Base-by-base conservation (phyloP, 2,888 invertebrate species). In the Euzophera pinguis region DNA sequence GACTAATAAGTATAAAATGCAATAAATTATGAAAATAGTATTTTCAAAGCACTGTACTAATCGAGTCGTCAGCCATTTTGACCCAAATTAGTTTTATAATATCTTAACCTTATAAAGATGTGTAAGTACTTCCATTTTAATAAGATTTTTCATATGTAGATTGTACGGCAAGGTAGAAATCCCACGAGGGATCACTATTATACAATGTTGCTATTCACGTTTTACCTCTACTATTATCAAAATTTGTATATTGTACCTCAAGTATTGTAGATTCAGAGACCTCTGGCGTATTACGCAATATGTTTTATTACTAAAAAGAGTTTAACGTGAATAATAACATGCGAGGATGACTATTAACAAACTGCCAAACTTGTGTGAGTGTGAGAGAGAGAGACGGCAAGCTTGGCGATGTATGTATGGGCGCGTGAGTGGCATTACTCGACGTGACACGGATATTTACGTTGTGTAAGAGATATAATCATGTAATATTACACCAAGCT, bases 111-210 rank as follows among this genome's bases (percentile, higher is more conserved):
- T 78, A 75, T 78, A 77, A 81, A 76, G 73, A 76, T 73, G 75
- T 82, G 78, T 84, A 85, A 86, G 86, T 89, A 90, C 89, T 90
- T 89, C 89, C 89, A 90, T 85, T 89, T 85, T 84, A 80, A 74
- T 87, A 86, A 86, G 82, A 78, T 78, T 84, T 84, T 84, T 84
- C 82, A 72, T 84, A 81, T 70, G 78, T 87, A 86, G 84, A 75
- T 69, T 73, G 75, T 85, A 81, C 70, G 79, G 82, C 84, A 79
- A 73, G 70, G 78, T 84, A 84, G 81, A 73, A 72, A 75, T 73
- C 77, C 77, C 68, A 67, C 60, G 78, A 73, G 83, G 75, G 70
- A 75, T 82, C 81, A 80, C 78, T 76, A 66, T 66, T 73, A 63
- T 67, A 64, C 62, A 61, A 64, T 63, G 81, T 81, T 72, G 69